phyloP scores from a whole-genome alignment of 2,888 invertebrate genomes.

The Drosophila rubida region DNA sequence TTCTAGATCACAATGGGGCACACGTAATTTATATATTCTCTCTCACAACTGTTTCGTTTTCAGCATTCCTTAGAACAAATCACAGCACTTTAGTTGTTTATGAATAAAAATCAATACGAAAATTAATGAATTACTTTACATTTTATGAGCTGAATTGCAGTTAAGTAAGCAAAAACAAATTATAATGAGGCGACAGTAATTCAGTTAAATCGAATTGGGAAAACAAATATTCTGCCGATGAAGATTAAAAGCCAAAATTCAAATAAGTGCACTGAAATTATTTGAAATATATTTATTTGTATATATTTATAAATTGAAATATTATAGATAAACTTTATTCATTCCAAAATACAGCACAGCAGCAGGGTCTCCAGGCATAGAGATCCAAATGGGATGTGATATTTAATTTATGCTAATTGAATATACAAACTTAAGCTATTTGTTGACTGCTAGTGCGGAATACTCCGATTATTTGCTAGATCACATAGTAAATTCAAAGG shows the following conservation, averaged over 20 bases:
- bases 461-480: constrained; percentile 51
- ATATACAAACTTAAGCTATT: constrained; percentile 39
- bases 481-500: constrained; percentile 43
- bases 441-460: constrained; percentile 39
- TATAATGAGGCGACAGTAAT: too few relatives aligned
- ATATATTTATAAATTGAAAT: background rate
- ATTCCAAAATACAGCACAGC: background rate
- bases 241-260: too few relatives aligned
- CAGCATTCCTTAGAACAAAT: constrained; percentile 4
- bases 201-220: too few relatives aligned
- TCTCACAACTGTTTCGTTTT: background rate
- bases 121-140: background rate
- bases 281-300: background rate
- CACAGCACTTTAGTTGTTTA: background rate
- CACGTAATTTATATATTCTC: background rate
- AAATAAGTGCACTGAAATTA: background rate
- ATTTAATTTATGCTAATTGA: constrained; percentile 31
- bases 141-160: background rate
- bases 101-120: background rate
- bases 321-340: background rate
- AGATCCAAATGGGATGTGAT: background rate
- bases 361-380: background rate
- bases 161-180: too few relatives aligned
- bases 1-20: background rate
- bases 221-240: too few relatives aligned